Evolutionary conservation across 2,888 invertebrate genomes (phyloP).

Genomic region (Epinotia ramella): DNA sequence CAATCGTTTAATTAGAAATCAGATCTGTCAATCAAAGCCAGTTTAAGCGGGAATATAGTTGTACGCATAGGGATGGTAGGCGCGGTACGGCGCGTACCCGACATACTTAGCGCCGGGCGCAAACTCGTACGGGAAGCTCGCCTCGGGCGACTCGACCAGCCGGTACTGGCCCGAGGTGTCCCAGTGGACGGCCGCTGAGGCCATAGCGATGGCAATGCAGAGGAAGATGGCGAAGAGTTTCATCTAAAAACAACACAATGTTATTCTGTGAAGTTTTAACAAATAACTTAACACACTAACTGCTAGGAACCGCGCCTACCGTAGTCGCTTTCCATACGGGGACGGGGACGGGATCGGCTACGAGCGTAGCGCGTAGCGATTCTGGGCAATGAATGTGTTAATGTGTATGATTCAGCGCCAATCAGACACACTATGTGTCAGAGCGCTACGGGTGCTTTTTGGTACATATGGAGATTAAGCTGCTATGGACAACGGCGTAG

Average conservation of each 20-base stretch:
- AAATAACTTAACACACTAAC: too few relatives aligned
- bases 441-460: too few relatives aligned
- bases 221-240: constrained; percentile 42
- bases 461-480: too few relatives aligned
- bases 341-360: too few relatives aligned
- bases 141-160: constrained; percentile 38
- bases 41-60: neutral
- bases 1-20: neutral
- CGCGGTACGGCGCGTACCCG: constrained; percentile 11
- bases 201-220: constrained; percentile 37
- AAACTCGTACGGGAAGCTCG: neutral
- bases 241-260: constrained; percentile 33
- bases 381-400: too few relatives aligned
- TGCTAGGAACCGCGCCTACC: too few relatives aligned
- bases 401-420: too few relatives aligned
- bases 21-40: neutral
- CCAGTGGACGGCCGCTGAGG: constrained; percentile 46
- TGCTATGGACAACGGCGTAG: too few relatives aligned
- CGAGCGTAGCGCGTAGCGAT: too few relatives aligned
- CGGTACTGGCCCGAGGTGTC: constrained; percentile 47
- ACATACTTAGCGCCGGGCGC: neutral
- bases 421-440: too few relatives aligned
- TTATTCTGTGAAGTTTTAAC: too few relatives aligned
- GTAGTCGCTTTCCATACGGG: too few relatives aligned
- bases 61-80: constrained; percentile 17